Conservation (phyloP, 2,797 vertebrate species). For the Hybognathus amarus region DNA sequence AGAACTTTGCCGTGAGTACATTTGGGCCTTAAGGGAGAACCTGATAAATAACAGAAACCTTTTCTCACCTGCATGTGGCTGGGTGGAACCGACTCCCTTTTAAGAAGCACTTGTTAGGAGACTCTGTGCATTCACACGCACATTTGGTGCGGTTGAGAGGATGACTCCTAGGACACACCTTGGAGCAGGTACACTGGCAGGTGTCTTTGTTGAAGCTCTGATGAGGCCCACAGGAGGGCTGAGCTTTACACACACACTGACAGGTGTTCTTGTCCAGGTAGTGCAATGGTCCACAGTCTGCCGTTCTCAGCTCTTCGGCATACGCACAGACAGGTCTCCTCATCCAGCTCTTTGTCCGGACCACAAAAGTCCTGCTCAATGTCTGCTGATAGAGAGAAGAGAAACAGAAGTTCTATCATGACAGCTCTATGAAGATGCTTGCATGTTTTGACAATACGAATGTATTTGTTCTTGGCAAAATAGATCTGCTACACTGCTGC, state of each 20-base stretch:
- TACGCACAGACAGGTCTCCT: constrained; percentile 91
- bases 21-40: background rate
- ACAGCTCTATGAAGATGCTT: background rate
- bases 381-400: constrained; percentile 67
- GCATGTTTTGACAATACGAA: background rate
- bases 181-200: constrained; percentile 89
- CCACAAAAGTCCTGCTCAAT: constrained; percentile 84
- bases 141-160: constrained; percentile 91
- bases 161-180: constrained; percentile 86
- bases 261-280: constrained; percentile 87
- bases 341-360: constrained; percentile 88
- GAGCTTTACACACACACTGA: constrained; percentile 85
- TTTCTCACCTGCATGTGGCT: constrained; percentile 90
- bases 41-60: background rate
- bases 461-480: background rate
- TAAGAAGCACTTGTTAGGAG: constrained; percentile 91
- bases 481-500: background rate
- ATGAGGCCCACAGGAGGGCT: constrained; percentile 78
- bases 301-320: constrained; percentile 76
- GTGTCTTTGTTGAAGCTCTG: constrained; percentile 87
- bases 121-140: constrained; percentile 91
- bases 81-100: constrained; percentile 90
- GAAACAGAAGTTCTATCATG: constrained; percentile 15
- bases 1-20: background rate
- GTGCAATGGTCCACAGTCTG: constrained; percentile 84